These are phyloP conservation scores for Achroia grisella DNA, from an alignment of 1,140 invertebrate genomes.

Conservation along the genomic window DNA sequence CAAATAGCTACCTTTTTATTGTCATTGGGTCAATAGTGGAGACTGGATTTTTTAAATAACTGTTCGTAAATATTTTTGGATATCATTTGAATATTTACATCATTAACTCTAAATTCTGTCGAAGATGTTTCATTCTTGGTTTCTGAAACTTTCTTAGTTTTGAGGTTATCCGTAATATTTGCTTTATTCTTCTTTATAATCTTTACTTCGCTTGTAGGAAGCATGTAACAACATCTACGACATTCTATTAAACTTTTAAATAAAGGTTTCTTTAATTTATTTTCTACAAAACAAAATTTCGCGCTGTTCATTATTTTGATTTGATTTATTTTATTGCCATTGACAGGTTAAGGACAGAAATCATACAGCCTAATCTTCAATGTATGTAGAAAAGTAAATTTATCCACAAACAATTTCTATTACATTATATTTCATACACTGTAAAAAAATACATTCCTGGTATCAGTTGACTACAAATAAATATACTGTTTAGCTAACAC, in stretches of 20 bases:
- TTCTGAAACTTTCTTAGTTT: constrained; percentile 19
- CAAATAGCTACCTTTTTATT: constrained; percentile 54
- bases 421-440: no score
- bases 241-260: background rate
- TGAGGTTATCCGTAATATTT: constrained; percentile 31
- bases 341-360: no score
- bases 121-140: constrained; percentile 17
- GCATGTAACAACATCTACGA: constrained; percentile 29
- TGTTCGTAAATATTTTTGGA: constrained; percentile 84
- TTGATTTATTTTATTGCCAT: no score
- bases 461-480: no score
- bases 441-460: no score
- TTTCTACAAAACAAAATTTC: background rate
- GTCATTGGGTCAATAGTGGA: constrained; percentile 38
- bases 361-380: no score
- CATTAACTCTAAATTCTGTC: constrained; percentile 72
- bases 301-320: no score
- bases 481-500: no score
- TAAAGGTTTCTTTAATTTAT: background rate
- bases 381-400: no score
- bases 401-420: no score
- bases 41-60: constrained; percentile 76
- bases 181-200: constrained; percentile 25
- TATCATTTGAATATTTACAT: constrained; percentile 93
- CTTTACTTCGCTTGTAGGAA: constrained; percentile 42